phyloP scores from a whole-genome alignment of 2,797 vertebrate genomes.

The Picus viridis region DNA sequence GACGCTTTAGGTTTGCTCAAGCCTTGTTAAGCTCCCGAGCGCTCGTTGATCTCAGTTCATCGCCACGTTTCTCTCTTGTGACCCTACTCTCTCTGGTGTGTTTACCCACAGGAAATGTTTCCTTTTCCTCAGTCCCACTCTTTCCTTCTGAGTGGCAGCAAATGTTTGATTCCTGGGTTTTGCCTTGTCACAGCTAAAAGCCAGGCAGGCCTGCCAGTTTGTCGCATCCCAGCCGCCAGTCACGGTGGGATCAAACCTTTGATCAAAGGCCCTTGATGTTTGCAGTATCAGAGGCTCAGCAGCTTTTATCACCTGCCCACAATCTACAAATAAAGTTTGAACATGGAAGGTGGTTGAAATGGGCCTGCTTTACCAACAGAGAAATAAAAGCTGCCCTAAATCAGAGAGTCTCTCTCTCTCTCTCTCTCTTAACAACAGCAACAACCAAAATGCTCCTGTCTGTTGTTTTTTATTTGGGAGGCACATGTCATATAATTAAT shows the following conservation, averaged over 20 bases:
- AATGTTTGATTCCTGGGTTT: not conserved
- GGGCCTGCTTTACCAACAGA: not conserved
- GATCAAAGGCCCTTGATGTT: slow-evolving; percentile 24
- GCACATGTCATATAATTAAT: slow-evolving; percentile 60
- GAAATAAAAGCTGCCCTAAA: slow-evolving; percentile 39
- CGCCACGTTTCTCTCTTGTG: not conserved
- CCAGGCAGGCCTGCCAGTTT: not conserved
- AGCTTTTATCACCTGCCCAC: slow-evolving; percentile 19
- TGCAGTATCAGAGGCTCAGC: slow-evolving; percentile 14
- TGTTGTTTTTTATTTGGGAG: slow-evolving; percentile 48
- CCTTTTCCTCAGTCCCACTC: not conserved
- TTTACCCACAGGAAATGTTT: not conserved
- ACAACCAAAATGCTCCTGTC: not conserved
- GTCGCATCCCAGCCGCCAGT: not conserved
- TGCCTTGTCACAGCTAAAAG: not conserved
- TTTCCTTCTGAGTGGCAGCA: not conserved
- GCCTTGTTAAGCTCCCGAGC: not conserved
- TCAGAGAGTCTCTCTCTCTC: not conserved
- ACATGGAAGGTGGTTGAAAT: not conserved
- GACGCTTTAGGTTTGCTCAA: not conserved
- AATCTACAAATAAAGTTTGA: slow-evolving; percentile 24
- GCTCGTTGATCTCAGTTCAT: not conserved
- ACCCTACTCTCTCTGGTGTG: fast-evolving
- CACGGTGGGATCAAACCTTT: not conserved
- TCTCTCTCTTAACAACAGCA: slow-evolving; percentile 14